Evolutionary conservation across 2,797 vertebrate genomes (phyloP).

Genomic region (Notolepis coatsorum): DNA sequence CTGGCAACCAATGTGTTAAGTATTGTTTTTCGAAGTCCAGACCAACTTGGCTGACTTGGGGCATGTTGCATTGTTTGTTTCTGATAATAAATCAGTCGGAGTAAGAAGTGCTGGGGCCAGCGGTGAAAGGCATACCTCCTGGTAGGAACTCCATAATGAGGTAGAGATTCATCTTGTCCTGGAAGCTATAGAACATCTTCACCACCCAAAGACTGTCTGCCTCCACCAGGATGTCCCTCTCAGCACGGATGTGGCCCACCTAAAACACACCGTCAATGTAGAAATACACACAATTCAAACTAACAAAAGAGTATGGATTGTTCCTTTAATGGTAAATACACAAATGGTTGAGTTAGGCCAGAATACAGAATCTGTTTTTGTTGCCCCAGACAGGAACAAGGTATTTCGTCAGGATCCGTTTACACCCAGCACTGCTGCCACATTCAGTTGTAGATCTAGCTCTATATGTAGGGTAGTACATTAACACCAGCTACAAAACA

Average conservation of each 20-base stretch:
- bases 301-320: too few relatives aligned
- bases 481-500: too few relatives aligned
- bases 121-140: conserved; percentile 83
- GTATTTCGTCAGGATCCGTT: too few relatives aligned
- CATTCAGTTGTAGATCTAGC: too few relatives aligned
- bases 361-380: too few relatives aligned
- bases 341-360: too few relatives aligned
- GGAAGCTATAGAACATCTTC: conserved; percentile 99
- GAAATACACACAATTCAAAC: not conserved
- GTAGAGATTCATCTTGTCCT: conserved; percentile 99
- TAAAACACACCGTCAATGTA: conserved; percentile 48
- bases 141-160: conserved; percentile 99
- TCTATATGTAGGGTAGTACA: too few relatives aligned
- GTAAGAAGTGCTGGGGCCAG: not conserved
- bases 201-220: conserved; percentile 99
- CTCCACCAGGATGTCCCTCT: conserved; percentile 97
- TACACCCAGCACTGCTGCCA: too few relatives aligned
- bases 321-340: too few relatives aligned
- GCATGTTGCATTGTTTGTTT: not conserved
- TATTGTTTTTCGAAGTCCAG: too few relatives aligned
- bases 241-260: conserved; percentile 98
- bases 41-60: not conserved
- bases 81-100: not conserved
- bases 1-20: too few relatives aligned
- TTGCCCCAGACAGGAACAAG: too few relatives aligned